These are phyloP conservation scores for Hemiscyllium ocellatum DNA, from an alignment of 2,113 vertebrate genomes.

Conservation along the genomic window DNA sequence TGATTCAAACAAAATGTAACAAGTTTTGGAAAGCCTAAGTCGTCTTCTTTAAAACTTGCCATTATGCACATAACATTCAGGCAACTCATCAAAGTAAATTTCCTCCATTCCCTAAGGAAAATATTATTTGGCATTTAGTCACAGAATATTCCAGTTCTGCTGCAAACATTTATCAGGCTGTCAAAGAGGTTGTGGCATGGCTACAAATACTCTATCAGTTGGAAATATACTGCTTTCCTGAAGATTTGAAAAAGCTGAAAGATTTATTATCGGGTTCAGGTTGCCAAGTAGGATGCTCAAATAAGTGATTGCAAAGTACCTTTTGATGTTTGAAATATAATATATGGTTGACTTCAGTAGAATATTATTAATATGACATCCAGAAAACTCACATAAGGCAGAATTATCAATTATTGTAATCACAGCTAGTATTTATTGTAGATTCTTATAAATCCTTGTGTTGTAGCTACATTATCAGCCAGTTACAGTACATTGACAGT, in stretches of 20 bases:
- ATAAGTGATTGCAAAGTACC: background rate
- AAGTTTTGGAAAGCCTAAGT: background rate
- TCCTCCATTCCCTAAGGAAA: constrained; percentile 35
- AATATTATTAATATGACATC: constrained; percentile 11
- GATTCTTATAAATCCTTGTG: background rate
- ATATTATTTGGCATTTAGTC: constrained; percentile 39
- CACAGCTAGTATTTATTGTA: background rate
- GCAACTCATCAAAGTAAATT: constrained; percentile 13
- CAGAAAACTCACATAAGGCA: background rate
- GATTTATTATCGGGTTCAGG: background rate
- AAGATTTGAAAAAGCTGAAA: constrained; percentile 19
- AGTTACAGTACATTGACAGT: background rate
- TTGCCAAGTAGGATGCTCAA: background rate
- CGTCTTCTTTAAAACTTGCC: background rate
- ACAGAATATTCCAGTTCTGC: constrained; percentile 27
- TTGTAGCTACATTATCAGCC: background rate
- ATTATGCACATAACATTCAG: background rate
- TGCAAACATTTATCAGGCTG: constrained; percentile 36
- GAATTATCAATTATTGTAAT: background rate
- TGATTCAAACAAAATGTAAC: background rate
- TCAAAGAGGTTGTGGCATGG: background rate
- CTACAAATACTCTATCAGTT: constrained; percentile 22
- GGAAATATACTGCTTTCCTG: background rate
- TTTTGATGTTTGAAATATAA: background rate
- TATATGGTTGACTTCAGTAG: too few relatives aligned